A percentile compares a stretch with the other conserved stretches of the same genome.
phyloP scores from a whole-genome alignment of 1,140 invertebrate genomes.

The Campoletis sonorensis region DNA sequence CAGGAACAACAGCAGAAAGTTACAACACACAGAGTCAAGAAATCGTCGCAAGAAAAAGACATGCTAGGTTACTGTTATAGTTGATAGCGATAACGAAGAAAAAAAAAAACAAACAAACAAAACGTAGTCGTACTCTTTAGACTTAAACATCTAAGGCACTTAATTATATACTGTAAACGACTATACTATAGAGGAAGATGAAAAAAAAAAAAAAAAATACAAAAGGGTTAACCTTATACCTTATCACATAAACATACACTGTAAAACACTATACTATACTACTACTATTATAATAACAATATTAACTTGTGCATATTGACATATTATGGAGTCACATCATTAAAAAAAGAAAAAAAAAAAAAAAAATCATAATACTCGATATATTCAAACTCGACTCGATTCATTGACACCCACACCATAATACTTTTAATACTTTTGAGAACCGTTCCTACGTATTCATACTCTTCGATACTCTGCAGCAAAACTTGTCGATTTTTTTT shows the following conservation, averaged over 20 bases:
- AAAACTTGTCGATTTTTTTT: neutral
- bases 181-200: conserved; percentile 46
- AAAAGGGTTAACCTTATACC: conserved; percentile 68
- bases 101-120: conserved; percentile 10
- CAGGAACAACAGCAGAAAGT: conserved; percentile 27
- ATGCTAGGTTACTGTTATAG: conserved; percentile 70
- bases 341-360: too few species aligned
- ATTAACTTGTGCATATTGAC: conserved; percentile 76
- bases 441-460: neutral
- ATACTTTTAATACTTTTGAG: conserved; percentile 46
- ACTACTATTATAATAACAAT: conserved; percentile 76
- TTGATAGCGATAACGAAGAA: conserved; percentile 69
- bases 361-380: too few species aligned
- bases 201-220: conserved; percentile 47
- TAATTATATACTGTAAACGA: conserved; percentile 61
- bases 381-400: conserved; percentile 74
- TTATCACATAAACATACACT: conserved; percentile 73
- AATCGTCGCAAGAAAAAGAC: conserved; percentile 69
- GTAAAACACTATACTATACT: conserved; percentile 64
- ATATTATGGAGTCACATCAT: conserved; percentile 76
- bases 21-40: conserved; percentile 56
- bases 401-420: conserved; percentile 75
- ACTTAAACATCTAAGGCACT: conserved; percentile 65
- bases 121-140: conserved; percentile 68
- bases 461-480: neutral